Evolutionary conservation across 2,113 vertebrate genomes (phyloP).

Genomic region (Okapia johnstoni): DNA sequence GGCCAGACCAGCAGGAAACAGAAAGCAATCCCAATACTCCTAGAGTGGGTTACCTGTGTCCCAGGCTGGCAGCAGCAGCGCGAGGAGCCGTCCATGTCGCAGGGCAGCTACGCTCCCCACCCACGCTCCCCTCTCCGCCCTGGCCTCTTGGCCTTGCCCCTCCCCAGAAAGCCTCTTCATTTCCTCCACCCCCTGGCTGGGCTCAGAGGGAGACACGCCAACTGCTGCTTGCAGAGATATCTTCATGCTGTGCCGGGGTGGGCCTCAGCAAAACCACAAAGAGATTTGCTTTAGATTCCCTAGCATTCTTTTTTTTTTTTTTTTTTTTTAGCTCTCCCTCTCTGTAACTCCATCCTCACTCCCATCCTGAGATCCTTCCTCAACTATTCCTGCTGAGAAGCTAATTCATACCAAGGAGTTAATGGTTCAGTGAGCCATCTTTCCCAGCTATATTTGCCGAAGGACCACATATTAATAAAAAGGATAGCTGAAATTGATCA

Average conservation of each 20-base stretch:
- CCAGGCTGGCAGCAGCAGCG: neutral
- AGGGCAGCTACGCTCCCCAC: neutral
- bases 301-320: neutral
- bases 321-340: neutral
- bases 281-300: neutral
- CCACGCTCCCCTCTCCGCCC: neutral
- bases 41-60: neutral
- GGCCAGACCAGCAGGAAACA: neutral
- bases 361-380: neutral
- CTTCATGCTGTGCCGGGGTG: neutral
- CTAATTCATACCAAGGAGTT: neutral
- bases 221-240: neutral
- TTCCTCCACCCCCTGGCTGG: conserved; percentile 47
- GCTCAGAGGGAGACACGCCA: neutral
- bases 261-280: conserved; percentile 7
- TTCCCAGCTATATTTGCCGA: neutral
- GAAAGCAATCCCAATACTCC: neutral
- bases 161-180: conserved; percentile 14
- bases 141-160: neutral
- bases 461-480: neutral
- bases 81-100: fast-evolving
- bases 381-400: neutral
- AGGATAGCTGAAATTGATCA: neutral
- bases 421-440: neutral
- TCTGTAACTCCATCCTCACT: neutral